Evolutionary conservation across 2,113 vertebrate genomes (phyloP).

Genomic region (Athene noctua): DNA sequence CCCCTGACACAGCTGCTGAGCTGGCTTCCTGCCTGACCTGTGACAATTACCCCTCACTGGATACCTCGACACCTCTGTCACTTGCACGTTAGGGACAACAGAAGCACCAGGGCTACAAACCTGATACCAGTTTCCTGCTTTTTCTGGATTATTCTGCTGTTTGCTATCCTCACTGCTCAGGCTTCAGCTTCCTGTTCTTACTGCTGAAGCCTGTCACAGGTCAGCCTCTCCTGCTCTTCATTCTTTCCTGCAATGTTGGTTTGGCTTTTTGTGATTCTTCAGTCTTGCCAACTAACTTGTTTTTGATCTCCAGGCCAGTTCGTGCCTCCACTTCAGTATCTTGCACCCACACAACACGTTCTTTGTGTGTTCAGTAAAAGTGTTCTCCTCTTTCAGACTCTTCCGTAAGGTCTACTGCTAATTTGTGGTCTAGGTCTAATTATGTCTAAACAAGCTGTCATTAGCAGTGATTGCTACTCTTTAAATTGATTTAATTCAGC

Average conservation of each 20-base stretch:
- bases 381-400: background rate
- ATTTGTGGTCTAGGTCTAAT: constrained; percentile 26
- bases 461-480: constrained; percentile 5
- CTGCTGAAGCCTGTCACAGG: background rate
- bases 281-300: background rate
- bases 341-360: background rate
- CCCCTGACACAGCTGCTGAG: background rate
- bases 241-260: background rate
- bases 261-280: background rate
- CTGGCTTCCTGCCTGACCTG: background rate
- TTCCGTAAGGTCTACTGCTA: background rate
- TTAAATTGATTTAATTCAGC: constrained; percentile 3
- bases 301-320: background rate
- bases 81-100: background rate
- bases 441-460: constrained; percentile 27
- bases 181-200: background rate
- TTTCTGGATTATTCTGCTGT: background rate
- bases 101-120: background rate
- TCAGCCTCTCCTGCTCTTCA: background rate
- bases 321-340: background rate
- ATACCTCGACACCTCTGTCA: background rate
- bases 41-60: background rate
- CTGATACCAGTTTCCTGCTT: background rate
- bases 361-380: background rate
- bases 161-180: background rate